Conservation (phyloP, 1,140 invertebrate genomes). For the Lepidurus apus region DNA sequence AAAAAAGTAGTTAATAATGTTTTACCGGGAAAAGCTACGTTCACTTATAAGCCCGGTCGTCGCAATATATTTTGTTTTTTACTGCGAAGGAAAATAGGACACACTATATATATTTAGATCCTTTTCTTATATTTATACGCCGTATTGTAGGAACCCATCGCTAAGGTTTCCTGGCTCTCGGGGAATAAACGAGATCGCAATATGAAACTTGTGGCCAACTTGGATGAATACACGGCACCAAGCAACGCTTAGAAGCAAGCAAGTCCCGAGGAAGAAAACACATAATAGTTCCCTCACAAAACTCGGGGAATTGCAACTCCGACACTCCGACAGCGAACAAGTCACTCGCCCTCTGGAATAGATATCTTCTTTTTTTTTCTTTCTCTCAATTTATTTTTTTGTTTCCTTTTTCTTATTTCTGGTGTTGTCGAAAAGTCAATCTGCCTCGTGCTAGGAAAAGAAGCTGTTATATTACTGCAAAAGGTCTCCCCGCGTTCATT, state of each 20-base stretch:
- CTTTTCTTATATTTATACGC: background rate
- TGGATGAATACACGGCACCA: constrained; percentile 3
- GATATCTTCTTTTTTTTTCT: background rate
- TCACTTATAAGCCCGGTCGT: too few species aligned
- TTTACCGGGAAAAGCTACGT: too few species aligned
- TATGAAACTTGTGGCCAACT: background rate
- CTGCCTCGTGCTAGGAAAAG: background rate
- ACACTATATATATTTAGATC: background rate
- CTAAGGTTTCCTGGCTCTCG: background rate
- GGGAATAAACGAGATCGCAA: background rate
- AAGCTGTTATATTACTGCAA: background rate
- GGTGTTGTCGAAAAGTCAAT: background rate
- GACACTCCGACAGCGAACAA: background rate
- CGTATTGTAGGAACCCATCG: background rate
- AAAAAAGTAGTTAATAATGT: too few species aligned
- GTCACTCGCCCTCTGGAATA: background rate
- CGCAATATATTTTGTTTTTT: too few species aligned
- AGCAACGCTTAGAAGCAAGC: constrained; percentile 5
- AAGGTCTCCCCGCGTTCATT: background rate
- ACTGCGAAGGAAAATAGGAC: too few species aligned
- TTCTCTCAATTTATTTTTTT: background rate
- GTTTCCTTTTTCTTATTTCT: background rate
- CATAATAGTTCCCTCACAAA: background rate
- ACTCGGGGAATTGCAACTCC: background rate
- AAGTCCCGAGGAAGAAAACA: background rate